A percentile compares a stretch with the other conserved stretches of the same genome.
Evolutionary conservation across 2,113 vertebrate genomes (phyloP).

Genomic region (Hippopotamus amphibius): DNA sequence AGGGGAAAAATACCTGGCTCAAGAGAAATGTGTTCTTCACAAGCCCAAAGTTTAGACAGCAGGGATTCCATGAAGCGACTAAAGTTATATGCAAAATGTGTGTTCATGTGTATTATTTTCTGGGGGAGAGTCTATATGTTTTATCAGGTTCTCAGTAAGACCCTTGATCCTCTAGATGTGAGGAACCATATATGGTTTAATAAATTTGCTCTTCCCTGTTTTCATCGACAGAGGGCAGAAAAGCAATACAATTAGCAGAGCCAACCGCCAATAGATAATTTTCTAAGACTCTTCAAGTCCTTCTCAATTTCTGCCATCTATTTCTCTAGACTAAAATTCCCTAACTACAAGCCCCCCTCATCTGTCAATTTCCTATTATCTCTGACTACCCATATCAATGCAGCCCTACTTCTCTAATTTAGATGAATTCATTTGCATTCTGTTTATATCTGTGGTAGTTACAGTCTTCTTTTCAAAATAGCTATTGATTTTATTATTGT

Average conservation of each 20-base stretch:
- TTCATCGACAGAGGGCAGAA: slow-evolving; percentile 35
- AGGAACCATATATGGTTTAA: not conserved
- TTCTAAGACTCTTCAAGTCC: not conserved
- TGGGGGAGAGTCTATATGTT: not conserved
- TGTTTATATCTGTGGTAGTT: not conserved
- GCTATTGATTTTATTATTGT: not conserved
- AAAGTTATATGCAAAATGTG: not conserved
- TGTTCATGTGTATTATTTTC: not conserved
- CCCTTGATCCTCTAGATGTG: not conserved
- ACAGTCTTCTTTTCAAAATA: not conserved
- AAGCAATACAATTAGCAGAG: not conserved
- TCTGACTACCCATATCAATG: not conserved
- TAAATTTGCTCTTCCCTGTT: not conserved
- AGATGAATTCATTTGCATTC: not conserved
- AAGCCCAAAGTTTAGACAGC: not conserved
- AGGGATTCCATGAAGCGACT: not conserved
- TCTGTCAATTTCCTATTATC: not conserved
- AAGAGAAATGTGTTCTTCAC: not conserved
- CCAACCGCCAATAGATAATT: not conserved
- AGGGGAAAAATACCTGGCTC: not conserved
- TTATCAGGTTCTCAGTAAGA: not conserved
- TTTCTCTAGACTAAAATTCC: not conserved
- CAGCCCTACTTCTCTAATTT: not conserved
- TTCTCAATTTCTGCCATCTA: not conserved
- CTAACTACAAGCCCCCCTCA: not conserved